These are phyloP conservation scores for Sparus aurata DNA, from an alignment of 2,797 vertebrate species.

Conservation along the genomic window DNA sequence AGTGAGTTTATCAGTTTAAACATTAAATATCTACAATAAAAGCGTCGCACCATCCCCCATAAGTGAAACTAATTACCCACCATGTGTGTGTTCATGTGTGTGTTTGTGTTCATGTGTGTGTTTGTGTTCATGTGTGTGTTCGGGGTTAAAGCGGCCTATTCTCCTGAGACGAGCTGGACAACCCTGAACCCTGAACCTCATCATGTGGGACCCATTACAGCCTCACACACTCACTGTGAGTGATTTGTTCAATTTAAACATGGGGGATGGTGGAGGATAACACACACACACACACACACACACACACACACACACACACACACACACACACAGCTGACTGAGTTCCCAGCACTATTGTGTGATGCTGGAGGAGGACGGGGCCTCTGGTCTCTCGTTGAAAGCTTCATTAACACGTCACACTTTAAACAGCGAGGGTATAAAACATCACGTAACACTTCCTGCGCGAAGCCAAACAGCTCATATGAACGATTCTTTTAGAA, in stretches of 20 bases:
- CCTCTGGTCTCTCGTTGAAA: conserved; percentile 17
- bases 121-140: conserved; percentile 6
- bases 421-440: not conserved
- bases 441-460: too few relatives aligned
- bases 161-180: conserved; percentile 17
- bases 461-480: too few relatives aligned
- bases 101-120: too few relatives aligned
- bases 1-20: too few relatives aligned
- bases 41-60: not conserved
- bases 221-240: conserved; percentile 7
- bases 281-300: conserved; percentile 16
- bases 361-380: not conserved
- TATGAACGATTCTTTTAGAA: too few relatives aligned
- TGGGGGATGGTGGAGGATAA: conserved; percentile 23
- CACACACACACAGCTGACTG: conserved; percentile 29
- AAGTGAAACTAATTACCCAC: too few relatives aligned
- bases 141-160: not conserved
- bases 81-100: not conserved
- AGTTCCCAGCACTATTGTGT: conserved; percentile 13
- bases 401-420: conserved; percentile 9
- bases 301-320: conserved; percentile 21
- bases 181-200: conserved; percentile 40
- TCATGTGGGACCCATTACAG: not conserved
- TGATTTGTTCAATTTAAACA: conserved; percentile 8
- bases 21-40: too few relatives aligned